Percentiles rank a stretch among this genome's conserved stretches.
phyloP scores from a whole-genome alignment of 2,113 vertebrate species.

The Nesogale talazaci region DNA sequence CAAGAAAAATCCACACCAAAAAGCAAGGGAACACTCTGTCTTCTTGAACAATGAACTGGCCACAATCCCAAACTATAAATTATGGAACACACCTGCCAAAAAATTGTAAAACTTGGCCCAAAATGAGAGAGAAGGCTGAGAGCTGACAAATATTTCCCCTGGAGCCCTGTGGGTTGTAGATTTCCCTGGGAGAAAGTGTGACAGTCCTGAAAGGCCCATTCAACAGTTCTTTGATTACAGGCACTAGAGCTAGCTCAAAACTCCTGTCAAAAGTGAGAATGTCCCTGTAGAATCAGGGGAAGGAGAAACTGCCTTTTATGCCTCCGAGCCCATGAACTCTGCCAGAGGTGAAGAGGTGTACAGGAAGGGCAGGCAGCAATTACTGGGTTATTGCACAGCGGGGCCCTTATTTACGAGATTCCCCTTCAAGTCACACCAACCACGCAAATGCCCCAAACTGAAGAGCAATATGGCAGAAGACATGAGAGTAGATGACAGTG shows the following conservation, averaged over 20 bases:
- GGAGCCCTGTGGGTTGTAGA: background rate
- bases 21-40: constrained; percentile 32
- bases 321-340: background rate
- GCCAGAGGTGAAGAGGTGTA: background rate
- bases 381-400: background rate
- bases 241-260: background rate
- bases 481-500: background rate
- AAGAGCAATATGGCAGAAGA: background rate
- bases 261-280: background rate
- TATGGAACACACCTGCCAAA: constrained; percentile 45
- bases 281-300: background rate
- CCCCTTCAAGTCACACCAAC: background rate
- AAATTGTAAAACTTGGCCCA: background rate
- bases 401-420: background rate
- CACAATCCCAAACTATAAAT: constrained; percentile 50
- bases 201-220: background rate
- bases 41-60: constrained; percentile 59
- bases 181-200: background rate
- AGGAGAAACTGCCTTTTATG: background rate
- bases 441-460: background rate
- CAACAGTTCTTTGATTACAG: background rate
- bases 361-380: background rate
- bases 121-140: constrained; percentile 22
- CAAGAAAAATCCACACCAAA: constrained; percentile 42
- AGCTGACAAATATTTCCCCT: constrained; percentile 20